These are phyloP conservation scores for Dendrocopos noguchii DNA, from an alignment of 2,113 vertebrate genomes.

Conservation along the genomic window DNA sequence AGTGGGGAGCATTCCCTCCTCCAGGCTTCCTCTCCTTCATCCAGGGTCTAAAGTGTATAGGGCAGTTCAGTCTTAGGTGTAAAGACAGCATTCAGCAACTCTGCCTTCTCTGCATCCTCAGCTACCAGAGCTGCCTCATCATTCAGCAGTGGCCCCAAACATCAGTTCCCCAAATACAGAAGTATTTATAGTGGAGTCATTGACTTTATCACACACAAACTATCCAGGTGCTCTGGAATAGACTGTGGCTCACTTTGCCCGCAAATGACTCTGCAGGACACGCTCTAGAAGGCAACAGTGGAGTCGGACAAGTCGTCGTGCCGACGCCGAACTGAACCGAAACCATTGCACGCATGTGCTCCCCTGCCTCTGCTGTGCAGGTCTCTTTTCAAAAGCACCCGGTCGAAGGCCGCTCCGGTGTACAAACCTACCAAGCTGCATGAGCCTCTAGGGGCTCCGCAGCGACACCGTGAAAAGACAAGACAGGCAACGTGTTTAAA, in stretches of 20 bases:
- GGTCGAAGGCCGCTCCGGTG: fast-evolving
- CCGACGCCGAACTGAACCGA: fast-evolving
- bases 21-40: too few species aligned
- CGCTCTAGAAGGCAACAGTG: fast-evolving
- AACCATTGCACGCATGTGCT: fast-evolving
- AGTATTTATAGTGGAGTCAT: fast-evolving
- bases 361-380: neutral
- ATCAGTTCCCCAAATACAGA: neutral
- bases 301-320: too few species aligned
- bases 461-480: fast-evolving
- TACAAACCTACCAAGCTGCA: fast-evolving
- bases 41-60: too few species aligned
- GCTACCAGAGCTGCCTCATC: too few species aligned
- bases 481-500: fast-evolving
- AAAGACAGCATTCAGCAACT: too few species aligned
- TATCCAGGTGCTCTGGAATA: fast-evolving
- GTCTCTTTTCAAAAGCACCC: neutral
- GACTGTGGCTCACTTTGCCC: fast-evolving
- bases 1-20: too few species aligned
- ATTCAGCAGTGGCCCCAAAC: too few species aligned
- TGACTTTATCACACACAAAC: neutral
- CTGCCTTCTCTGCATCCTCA: too few species aligned
- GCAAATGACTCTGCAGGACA: neutral
- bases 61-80: too few species aligned
- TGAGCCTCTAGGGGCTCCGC: neutral